A percentile compares a stretch with the other conserved stretches of the same genome.
phyloP scores from a whole-genome alignment of 2,797 vertebrate species.

The Garrulus glandarius region DNA sequence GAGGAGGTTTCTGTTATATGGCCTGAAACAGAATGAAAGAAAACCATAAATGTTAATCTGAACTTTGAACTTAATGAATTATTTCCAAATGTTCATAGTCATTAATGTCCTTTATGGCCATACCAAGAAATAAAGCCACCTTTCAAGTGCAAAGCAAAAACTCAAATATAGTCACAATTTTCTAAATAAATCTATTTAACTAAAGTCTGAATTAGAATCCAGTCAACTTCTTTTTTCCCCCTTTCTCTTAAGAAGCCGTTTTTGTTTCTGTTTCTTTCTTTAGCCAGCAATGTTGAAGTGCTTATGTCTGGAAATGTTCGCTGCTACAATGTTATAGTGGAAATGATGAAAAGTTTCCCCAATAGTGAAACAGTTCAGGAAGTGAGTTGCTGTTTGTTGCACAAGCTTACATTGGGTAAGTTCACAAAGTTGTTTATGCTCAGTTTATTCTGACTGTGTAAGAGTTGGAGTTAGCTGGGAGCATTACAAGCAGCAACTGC shows the following conservation, averaged over 20 bases:
- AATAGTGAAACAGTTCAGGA: slow-evolving; percentile 86
- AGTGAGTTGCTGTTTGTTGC: slow-evolving; percentile 87
- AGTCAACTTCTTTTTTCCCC: rapidly evolving
- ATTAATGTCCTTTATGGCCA: not conserved
- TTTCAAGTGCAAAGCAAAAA: not conserved
- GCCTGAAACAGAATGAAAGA: not conserved
- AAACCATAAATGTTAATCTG: not conserved
- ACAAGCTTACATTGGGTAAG: slow-evolving; percentile 89
- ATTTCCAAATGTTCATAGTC: not conserved
- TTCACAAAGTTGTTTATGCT: not conserved
- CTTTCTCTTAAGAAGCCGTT: not conserved
- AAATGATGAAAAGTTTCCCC: slow-evolving; percentile 84
- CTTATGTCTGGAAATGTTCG: slow-evolving; percentile 92
- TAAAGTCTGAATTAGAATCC: not conserved
- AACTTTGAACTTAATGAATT: not conserved
- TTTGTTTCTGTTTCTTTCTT: slow-evolving; percentile 35
- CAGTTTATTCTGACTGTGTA: not conserved
- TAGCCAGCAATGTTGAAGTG: slow-evolving; percentile 92
- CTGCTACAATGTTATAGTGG: slow-evolving; percentile 86
- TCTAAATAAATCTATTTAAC: not conserved
- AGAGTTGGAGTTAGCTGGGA: not conserved
- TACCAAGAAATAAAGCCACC: not conserved
- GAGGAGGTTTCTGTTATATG: not conserved
- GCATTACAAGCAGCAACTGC: not conserved
- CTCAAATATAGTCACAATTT: not conserved